phyloP scores from a whole-genome alignment of 2,797 vertebrate species.

The Enteromius radiatus region DNA sequence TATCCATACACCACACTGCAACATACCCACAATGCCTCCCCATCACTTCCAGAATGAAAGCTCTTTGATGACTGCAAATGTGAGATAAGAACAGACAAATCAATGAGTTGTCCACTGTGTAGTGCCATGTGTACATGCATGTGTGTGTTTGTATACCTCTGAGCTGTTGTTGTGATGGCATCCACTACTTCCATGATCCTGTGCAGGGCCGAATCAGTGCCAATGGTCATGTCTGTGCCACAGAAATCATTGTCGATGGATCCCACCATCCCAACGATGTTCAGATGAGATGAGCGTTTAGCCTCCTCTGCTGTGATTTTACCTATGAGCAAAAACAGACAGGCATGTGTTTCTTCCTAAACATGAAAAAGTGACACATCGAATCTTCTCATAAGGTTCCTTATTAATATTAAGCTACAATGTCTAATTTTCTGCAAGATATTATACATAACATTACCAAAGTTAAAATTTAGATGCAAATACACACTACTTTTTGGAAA shows the following conservation, averaged over 20 bases:
- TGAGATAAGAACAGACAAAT: not conserved
- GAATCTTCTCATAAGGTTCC: not conserved
- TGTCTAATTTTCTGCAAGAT: not conserved
- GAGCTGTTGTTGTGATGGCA: conserved; percentile 92
- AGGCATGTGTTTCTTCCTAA: not conserved
- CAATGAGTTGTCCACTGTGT: conserved; percentile 20
- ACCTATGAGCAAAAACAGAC: conserved; percentile 69
- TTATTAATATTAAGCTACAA: not conserved
- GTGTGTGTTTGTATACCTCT: conserved; percentile 79
- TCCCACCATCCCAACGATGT: conserved; percentile 92
- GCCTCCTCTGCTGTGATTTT: conserved; percentile 83
- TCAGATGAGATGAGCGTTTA: conserved; percentile 81
- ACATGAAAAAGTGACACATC: not conserved
- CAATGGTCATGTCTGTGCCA: conserved; percentile 94
- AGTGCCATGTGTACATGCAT: not conserved
- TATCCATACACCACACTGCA: not conserved
- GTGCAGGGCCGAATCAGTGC: conserved; percentile 93
- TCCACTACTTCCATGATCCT: conserved; percentile 95
- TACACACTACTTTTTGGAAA: not conserved
- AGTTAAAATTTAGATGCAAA: not conserved
- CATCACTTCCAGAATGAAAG: conserved; percentile 97
- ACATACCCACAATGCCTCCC: conserved; percentile 94
- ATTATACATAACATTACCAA: not conserved
- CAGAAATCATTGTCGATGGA: conserved; percentile 97
- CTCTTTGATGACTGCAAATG: conserved; percentile 90